phyloP scores from a whole-genome alignment of 2,113 vertebrate genomes.

The Limnothrissa miodon region DNA sequence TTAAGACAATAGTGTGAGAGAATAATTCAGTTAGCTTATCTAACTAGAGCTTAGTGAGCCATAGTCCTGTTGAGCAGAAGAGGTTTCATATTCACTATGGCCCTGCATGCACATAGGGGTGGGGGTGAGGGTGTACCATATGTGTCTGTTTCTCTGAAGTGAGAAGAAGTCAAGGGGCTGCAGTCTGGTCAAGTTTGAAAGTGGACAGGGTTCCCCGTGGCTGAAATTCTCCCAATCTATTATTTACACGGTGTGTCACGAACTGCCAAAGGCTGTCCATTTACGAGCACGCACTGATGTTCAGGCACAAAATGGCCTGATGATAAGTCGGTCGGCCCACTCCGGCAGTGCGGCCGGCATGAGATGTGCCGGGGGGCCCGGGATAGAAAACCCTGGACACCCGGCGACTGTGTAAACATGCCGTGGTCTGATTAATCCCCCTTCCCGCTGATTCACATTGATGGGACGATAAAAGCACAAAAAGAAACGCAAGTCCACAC shows the following conservation, averaged over 20 bases:
- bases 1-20: not conserved
- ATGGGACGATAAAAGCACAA: constrained; percentile 3
- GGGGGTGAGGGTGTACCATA: not conserved
- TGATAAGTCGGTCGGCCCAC: not conserved
- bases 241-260: not conserved
- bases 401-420: constrained; percentile 10
- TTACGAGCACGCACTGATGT: not conserved
- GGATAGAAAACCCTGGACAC: not conserved
- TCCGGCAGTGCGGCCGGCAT: not conserved
- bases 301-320: not conserved
- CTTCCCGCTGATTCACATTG: constrained; percentile 2
- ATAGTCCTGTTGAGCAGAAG: not conserved
- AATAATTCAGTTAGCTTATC: not conserved
- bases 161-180: not conserved
- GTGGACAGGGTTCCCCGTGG: not conserved
- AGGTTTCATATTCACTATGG: not conserved
- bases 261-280: not conserved
- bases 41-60: not conserved
- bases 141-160: not conserved
- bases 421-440: not conserved
- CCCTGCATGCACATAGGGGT: not conserved
- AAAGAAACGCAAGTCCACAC: constrained; percentile 18
- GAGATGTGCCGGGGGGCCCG: not conserved
- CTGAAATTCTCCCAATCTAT: not conserved
- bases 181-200: not conserved